Percentiles rank a stretch among this genome's conserved stretches.
These are phyloP conservation scores for Pseudotriccus pelzelni DNA, from an alignment of 2,797 vertebrate genomes.

Conservation along the genomic window DNA sequence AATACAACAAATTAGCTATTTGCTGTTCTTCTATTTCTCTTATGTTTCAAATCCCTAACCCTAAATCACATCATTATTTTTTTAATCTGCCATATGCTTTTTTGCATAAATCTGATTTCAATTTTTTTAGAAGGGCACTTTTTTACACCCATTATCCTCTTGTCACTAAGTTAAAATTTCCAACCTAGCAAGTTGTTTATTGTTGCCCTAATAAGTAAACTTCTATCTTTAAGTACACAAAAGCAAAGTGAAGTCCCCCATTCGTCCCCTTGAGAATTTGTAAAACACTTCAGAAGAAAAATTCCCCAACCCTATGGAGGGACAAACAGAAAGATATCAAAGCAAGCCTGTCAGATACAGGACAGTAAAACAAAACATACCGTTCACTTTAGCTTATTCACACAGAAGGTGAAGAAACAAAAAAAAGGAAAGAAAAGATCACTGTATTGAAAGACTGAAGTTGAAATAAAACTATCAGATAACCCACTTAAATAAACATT, in stretches of 20 bases:
- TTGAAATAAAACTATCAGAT: not conserved
- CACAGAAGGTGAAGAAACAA: not conserved
- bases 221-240: not conserved
- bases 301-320: not conserved
- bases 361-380: not conserved
- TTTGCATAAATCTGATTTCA: not conserved
- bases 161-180: not conserved
- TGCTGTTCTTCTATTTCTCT: not conserved
- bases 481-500: conserved; percentile 2
- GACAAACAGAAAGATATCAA: not conserved
- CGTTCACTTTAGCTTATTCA: not conserved
- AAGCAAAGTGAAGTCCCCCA: too few relatives aligned
- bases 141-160: not conserved
- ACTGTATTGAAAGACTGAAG: not conserved
- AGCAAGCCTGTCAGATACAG: not conserved
- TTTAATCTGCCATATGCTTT: not conserved
- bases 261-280: not conserved
- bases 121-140: not conserved
- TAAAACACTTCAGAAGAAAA: not conserved
- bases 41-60: not conserved
- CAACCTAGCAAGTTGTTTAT: not conserved
- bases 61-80: not conserved
- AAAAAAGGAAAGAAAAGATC: not conserved
- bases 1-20: not conserved
- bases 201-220: not conserved